Conservation (phyloP, 1,140 invertebrate genomes). For the Xylocopa sonorina region DNA sequence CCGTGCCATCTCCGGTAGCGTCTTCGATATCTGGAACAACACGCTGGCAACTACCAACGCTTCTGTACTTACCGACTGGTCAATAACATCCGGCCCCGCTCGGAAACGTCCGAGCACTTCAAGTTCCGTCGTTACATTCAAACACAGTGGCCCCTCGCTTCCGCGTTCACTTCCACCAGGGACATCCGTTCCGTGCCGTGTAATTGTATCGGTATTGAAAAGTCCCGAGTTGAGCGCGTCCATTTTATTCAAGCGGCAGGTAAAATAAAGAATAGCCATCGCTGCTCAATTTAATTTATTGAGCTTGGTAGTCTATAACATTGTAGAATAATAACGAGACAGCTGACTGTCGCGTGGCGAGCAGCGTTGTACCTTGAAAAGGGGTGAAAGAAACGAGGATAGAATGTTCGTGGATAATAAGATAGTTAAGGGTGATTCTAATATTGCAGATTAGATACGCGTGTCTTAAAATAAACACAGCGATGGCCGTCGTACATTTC, state of each 20-base stretch:
- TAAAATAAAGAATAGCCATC: too few species aligned
- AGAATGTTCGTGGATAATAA: too few species aligned
- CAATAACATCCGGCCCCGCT: slow-evolving; percentile 57
- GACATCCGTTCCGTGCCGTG: not conserved
- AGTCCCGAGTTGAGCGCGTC: not conserved
- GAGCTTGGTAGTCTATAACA: too few species aligned
- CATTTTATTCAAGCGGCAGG: too few species aligned
- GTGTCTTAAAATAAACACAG: too few species aligned
- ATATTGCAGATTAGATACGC: too few species aligned
- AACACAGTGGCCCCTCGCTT: slow-evolving; percentile 25
- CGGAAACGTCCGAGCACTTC: slow-evolving; percentile 38
- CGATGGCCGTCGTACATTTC: not conserved
- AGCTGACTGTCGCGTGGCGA: too few species aligned
- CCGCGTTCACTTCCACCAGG: not conserved
- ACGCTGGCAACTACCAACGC: slow-evolving; percentile 30
- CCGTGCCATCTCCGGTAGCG: slow-evolving; percentile 46
- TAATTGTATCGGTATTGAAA: slow-evolving; percentile 16
- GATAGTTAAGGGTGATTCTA: too few species aligned
- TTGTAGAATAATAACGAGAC: too few species aligned
- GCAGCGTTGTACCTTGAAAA: too few species aligned
- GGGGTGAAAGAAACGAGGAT: too few species aligned
- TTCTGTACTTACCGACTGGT: slow-evolving; percentile 54
- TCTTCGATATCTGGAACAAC: slow-evolving; percentile 42
- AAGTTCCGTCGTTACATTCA: slow-evolving; percentile 51
- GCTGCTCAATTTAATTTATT: too few species aligned